Percentiles rank a stretch among this genome's conserved stretches.
Evolutionary conservation across 1,140 invertebrate genomes (phyloP).

Genomic region (Thalassaphorura encarpata): DNA sequence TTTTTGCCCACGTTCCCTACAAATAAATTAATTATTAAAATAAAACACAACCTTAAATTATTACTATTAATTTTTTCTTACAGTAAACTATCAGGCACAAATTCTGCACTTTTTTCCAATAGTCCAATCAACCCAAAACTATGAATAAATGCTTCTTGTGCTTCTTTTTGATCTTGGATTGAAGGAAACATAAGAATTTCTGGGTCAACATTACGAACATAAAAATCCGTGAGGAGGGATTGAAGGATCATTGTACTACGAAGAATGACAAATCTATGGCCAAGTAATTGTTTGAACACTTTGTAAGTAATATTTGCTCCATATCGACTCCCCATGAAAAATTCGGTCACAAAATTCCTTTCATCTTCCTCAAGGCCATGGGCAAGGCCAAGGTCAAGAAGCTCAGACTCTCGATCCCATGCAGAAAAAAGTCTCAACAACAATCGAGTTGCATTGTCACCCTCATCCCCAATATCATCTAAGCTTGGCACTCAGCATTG

Average conservation of each 20-base stretch:
- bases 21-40: not conserved
- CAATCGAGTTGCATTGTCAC: constrained; percentile 5
- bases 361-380: not conserved
- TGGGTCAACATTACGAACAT: constrained; percentile 9
- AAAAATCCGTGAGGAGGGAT: constrained; percentile 15
- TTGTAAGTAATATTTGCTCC: constrained; percentile 24
- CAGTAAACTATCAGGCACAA: constrained; percentile 11
- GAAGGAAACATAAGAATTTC: constrained; percentile 16
- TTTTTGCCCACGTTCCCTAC: constrained; percentile 26
- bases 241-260: constrained; percentile 22
- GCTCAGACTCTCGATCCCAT: constrained; percentile 20
- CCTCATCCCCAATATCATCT: constrained; percentile 20
- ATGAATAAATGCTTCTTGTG: constrained; percentile 1
- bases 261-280: constrained; percentile 24
- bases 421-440: constrained; percentile 2
- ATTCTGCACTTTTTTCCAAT: constrained; percentile 17
- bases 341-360: constrained; percentile 12
- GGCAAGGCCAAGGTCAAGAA: not conserved
- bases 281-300: constrained; percentile 23
- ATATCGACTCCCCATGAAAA: constrained; percentile 25
- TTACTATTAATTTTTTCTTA: constrained; percentile 5
- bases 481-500: constrained; percentile 18
- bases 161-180: constrained; percentile 6
- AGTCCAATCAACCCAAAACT: constrained; percentile 15
- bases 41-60: not conserved